phyloP scores from a whole-genome alignment of 1,140 invertebrate genomes.

The roundworm (Caenorhabditis elegans) region DNA sequence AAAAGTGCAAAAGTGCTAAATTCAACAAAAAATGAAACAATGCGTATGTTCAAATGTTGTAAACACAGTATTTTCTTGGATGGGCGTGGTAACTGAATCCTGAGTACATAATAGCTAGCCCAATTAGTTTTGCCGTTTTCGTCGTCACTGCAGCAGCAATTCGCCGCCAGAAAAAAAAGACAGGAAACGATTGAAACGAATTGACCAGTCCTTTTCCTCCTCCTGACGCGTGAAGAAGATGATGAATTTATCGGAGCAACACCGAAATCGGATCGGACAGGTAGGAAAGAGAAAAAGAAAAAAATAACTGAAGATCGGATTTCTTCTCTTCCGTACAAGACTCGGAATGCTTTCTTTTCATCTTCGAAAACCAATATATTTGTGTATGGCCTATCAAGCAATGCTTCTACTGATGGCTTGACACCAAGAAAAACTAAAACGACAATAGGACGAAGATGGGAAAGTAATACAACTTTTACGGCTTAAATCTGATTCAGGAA shows the following conservation, averaged over 20 bases:
- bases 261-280: constrained; percentile 7
- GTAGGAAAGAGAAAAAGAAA: background rate
- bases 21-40: too few relatives aligned
- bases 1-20: too few relatives aligned
- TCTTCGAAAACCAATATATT: background rate
- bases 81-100: too few relatives aligned
- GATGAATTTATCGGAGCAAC: background rate
- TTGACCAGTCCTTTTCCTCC: constrained; percentile 18
- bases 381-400: background rate
- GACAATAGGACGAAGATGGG: background rate
- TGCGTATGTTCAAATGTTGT: too few relatives aligned
- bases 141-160: too few relatives aligned
- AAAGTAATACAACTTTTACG: background rate
- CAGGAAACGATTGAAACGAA: constrained; percentile 19
- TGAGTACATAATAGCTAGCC: constrained; percentile 11
- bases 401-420: too few relatives aligned
- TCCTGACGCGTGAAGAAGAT: too few relatives aligned
- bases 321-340: constrained; percentile 6
- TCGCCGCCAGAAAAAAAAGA: background rate
- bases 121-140: constrained; percentile 14
- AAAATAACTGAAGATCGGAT: constrained; percentile 11
- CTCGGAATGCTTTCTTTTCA: background rate
- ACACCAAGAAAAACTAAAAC: background rate
- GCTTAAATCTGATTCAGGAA: background rate
- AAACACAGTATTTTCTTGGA: too few relatives aligned